Base-by-base conservation (phyloP, 2,113 vertebrate species). In the Puffinus mauretanicus region DNA sequence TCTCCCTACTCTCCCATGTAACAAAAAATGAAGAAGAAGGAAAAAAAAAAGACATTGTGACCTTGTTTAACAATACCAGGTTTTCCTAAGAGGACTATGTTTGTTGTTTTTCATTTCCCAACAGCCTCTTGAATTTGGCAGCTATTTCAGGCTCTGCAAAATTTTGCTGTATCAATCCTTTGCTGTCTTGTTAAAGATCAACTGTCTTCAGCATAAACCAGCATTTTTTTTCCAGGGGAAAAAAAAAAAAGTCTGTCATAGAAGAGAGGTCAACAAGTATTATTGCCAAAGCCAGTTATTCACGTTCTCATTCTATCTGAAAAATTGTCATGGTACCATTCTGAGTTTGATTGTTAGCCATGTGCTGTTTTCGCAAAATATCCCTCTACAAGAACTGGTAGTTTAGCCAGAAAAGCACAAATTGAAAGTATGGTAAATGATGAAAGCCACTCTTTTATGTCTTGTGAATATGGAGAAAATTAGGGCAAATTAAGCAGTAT, bases 131-230 rank as follows among this genome's bases (percentile, higher is more conserved):
- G 82, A 86, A 65, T 96, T 92, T 95, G 95, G 93, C 93, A 92
- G 89, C 86, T 93, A 19, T 90, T 94, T 87, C 77, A 89, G 71
- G 78, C 88, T 90, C 89, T 94, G 92, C 52, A 73, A 79, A 94
- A 88, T 86, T 93, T 65, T 91, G 90, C 94, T 95, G 83, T 87
- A 65, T 93, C 93, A 91, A 88, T 90, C 86, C 66, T 94, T 96
- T 73, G 58, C 87, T 95, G 88, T 86, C 90, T 94, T 96, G 86
- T 92, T 87, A 86, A 73, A 90, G 79, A 92, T 91, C 82, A 71
- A 77, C 90, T 77, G 38, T 93, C 82, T 92, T 93, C 91, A 94
- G 82, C 81, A 60, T 21, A 94, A 96, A 82, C 51, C 69, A 77
- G 72, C 42, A 17, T 51, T 9, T 70, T 76, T 40, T 76, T 77